phyloP scores from a whole-genome alignment of 2,797 vertebrate species.

The Notoglanidium macrostoma region DNA sequence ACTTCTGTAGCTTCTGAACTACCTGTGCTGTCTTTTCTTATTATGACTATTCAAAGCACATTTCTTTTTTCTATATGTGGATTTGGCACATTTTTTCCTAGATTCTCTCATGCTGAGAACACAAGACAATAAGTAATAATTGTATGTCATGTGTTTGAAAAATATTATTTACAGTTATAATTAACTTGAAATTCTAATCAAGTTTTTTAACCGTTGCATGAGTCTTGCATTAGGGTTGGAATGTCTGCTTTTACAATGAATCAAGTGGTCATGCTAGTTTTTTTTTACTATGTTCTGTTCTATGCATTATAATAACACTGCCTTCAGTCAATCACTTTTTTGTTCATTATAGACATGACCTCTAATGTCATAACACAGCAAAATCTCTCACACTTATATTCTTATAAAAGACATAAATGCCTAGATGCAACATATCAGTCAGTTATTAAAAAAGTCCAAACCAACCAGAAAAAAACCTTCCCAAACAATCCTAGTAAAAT shows the following conservation, averaged over 20 bases:
- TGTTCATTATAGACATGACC: background rate
- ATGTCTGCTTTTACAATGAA: slow-evolving; percentile 10
- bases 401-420: background rate
- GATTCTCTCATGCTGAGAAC: background rate
- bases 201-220: background rate
- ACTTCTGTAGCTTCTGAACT: background rate
- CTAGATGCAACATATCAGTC: background rate
- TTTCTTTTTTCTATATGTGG: background rate
- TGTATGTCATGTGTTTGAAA: background rate
- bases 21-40: background rate
- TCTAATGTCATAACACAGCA: background rate
- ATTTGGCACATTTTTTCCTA: background rate
- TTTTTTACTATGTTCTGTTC: background rate
- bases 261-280: background rate
- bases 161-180: slow-evolving; percentile 7
- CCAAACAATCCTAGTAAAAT: slow-evolving; percentile 7
- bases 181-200: background rate
- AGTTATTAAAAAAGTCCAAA: background rate
- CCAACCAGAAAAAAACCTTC: background rate
- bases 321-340: background rate
- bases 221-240: slow-evolving; percentile 14
- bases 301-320: background rate
- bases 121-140: background rate
- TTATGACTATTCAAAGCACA: background rate
- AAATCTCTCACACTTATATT: background rate